A percentile compares a stretch with the other conserved stretches of the same genome.
phyloP scores from a whole-genome alignment of 1,140 invertebrate species.

The Saccostrea cuccullata region DNA sequence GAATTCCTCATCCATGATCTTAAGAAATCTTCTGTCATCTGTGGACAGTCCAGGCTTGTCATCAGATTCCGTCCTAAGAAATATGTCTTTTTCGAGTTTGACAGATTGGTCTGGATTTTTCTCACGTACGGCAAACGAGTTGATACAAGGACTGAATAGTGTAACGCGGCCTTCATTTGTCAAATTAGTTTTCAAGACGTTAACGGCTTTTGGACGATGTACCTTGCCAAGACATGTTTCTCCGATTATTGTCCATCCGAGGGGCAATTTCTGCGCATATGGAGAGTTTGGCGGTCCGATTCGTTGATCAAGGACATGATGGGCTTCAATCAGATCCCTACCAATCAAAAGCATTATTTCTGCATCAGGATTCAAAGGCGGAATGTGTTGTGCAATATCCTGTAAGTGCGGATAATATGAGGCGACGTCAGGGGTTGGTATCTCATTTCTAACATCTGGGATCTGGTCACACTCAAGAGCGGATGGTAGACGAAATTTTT shows the following conservation, averaged over 20 bases:
- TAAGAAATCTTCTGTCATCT: slow-evolving; percentile 36
- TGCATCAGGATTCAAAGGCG: slow-evolving; percentile 18
- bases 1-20: slow-evolving; percentile 38
- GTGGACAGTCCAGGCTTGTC: slow-evolving; percentile 39
- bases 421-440: slow-evolving; percentile 29
- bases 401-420: background rate
- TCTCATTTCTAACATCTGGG: slow-evolving; percentile 48
- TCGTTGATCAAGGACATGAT: slow-evolving; percentile 33
- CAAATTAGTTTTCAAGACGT: slow-evolving; percentile 3
- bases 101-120: background rate
- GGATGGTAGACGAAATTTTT: slow-evolving; percentile 22
- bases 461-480: slow-evolving; percentile 47
- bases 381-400: background rate
- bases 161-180: slow-evolving; percentile 2
- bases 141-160: slow-evolving; percentile 23
- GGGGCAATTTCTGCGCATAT: slow-evolving; percentile 38
- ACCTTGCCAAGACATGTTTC: slow-evolving; percentile 16
- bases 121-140: background rate
- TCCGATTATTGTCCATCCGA: slow-evolving; percentile 25
- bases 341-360: background rate
- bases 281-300: background rate
- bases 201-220: background rate
- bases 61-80: slow-evolving; percentile 19
- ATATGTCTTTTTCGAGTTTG: background rate
- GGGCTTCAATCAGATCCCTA: background rate